Conservation (phyloP, 2,888 invertebrate genomes). For the Hydroisotoma schaefferi region DNA sequence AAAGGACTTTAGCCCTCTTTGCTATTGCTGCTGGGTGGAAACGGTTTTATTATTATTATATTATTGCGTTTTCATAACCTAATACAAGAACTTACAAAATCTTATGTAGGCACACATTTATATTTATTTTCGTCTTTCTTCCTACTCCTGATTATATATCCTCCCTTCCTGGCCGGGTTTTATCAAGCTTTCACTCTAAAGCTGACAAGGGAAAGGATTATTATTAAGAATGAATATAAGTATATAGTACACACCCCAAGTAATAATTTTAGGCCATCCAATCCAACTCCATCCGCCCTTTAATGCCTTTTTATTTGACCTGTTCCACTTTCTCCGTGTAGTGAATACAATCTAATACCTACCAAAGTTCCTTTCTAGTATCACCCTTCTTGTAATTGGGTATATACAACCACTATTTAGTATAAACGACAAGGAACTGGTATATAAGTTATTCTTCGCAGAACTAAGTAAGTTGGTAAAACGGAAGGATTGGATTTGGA, state of each 20-base stretch:
- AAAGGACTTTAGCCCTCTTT: no score
- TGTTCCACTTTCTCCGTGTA: constrained; percentile 16
- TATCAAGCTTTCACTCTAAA: neutral
- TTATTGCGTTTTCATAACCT: no score
- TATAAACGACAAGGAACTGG: no score
- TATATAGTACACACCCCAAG: neutral
- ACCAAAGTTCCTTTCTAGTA: no score
- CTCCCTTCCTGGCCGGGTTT: neutral
- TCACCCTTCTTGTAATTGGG: no score
- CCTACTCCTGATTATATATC: neutral
- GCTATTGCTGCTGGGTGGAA: no score
- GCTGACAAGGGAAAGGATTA: neutral
- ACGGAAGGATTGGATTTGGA: constrained; percentile 15
- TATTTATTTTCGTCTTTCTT: no score
- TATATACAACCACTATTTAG: no score
- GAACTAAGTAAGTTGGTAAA: neutral
- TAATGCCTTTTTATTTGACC: constrained; percentile 24
- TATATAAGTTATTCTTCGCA: neutral
- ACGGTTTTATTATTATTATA: no score
- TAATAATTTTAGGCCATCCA: constrained; percentile 39
- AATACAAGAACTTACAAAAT: no score
- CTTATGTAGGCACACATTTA: no score
- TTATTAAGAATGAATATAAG: neutral
- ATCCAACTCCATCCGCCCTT: constrained; percentile 32
- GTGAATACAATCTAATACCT: no score